These are phyloP conservation scores for Grallaria varia DNA, from an alignment of 2,113 vertebrate species.

Conservation along the genomic window DNA sequence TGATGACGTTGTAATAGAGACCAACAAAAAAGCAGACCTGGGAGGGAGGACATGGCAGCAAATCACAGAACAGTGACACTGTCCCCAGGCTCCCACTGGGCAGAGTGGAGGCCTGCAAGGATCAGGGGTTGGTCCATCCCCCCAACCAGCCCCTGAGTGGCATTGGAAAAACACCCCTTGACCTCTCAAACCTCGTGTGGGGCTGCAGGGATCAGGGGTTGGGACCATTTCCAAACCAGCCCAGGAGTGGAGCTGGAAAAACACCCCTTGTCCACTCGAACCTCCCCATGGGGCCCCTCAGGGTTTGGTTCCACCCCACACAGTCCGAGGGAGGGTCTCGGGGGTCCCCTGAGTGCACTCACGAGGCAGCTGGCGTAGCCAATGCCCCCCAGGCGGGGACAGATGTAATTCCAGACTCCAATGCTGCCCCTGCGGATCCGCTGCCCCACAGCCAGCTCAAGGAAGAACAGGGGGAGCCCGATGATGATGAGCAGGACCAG, in stretches of 20 bases:
- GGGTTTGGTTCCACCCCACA: neutral
- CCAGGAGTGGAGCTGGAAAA: fast-evolving
- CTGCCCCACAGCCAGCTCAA: conserved; percentile 96
- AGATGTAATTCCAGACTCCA: conserved; percentile 96
- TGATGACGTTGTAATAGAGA: conserved; percentile 98
- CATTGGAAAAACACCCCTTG: neutral
- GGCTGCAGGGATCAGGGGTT: neutral
- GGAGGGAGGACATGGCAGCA: neutral
- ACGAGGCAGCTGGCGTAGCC: conserved; percentile 95
- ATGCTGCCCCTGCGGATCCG: conserved; percentile 95
- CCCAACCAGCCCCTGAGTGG: fast-evolving
- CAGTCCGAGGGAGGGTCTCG: fast-evolving
- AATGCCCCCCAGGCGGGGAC: conserved; percentile 90
- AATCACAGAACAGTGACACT: neutral
- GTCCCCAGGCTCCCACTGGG: fast-evolving
- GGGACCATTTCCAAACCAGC: neutral
- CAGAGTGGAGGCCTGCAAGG: neutral
- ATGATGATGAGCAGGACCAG: conserved; percentile 93
- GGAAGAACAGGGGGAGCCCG: conserved; percentile 94
- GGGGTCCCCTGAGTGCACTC: neutral
- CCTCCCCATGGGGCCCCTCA: fast-evolving
- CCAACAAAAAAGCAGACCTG: conserved; percentile 96
- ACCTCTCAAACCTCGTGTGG: neutral
- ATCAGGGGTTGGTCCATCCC: neutral
- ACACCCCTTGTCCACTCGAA: neutral